Evolutionary conservation across 1,140 invertebrate species (phyloP).

Genomic region (Zaprionus inermis): DNA sequence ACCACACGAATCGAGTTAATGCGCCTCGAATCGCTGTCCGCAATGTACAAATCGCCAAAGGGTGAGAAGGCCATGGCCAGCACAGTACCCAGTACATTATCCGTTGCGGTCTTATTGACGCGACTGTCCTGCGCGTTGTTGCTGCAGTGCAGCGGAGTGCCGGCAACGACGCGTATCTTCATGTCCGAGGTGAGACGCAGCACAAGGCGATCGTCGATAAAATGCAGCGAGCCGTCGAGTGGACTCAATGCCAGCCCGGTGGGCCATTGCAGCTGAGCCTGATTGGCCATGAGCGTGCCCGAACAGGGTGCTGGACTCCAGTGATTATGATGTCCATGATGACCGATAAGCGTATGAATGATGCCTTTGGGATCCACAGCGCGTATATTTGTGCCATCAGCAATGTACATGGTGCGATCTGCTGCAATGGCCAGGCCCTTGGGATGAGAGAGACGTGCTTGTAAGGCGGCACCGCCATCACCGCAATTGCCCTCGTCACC

Average conservation of each 20-base stretch:
- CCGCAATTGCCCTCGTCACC: slow-evolving; percentile 96
- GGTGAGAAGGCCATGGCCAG: slow-evolving; percentile 95
- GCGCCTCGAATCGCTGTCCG: slow-evolving; percentile 95
- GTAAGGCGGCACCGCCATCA: slow-evolving; percentile 94
- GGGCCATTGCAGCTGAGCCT: slow-evolving; percentile 97
- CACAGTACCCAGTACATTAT: slow-evolving; percentile 90
- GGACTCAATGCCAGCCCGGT: slow-evolving; percentile 96
- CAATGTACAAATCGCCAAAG: slow-evolving; percentile 96
- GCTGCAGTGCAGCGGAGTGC: slow-evolving; percentile 93
- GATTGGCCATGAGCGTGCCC: slow-evolving; percentile 90
- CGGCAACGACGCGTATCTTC: slow-evolving; percentile 95
- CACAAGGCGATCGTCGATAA: slow-evolving; percentile 97
- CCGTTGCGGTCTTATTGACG: slow-evolving; percentile 83
- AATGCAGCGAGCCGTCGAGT: slow-evolving; percentile 96
- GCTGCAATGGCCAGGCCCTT: slow-evolving; percentile 97
- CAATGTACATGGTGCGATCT: slow-evolving; percentile 96
- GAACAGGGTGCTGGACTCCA: slow-evolving; percentile 95
- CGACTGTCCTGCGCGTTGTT: slow-evolving; percentile 81
- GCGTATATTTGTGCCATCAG: slow-evolving; percentile 96
- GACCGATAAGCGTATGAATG: slow-evolving; percentile 97
- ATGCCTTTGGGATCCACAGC: slow-evolving; percentile 95
- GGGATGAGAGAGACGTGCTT: slow-evolving; percentile 96
- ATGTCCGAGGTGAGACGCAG: slow-evolving; percentile 95
- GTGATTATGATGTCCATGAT: slow-evolving; percentile 95
- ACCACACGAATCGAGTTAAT: slow-evolving; percentile 94